phyloP scores from a whole-genome alignment of 53 echinoderm and acorn worm genomes.

The Holothuria leucospilota region DNA sequence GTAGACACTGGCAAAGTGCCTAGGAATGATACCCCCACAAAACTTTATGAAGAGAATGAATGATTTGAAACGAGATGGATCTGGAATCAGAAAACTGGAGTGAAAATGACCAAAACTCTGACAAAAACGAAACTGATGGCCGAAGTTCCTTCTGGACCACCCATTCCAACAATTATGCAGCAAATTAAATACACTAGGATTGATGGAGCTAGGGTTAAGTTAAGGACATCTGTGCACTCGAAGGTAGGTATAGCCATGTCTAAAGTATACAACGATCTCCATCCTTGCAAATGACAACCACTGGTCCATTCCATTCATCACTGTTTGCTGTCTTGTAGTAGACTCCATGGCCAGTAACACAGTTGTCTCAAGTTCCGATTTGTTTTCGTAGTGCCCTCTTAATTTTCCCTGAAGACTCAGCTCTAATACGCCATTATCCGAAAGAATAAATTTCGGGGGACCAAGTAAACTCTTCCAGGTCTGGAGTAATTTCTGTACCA shows the following conservation, averaged over 20 bases:
- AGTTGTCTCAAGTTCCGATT: slow-evolving; percentile 19
- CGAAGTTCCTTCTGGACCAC: neutral
- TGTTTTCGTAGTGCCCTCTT: slow-evolving; percentile 48
- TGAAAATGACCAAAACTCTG: no score
- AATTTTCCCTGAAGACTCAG: slow-evolving; percentile 51
- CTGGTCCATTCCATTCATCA: slow-evolving; percentile 57
- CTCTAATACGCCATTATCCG: slow-evolving; percentile 35
- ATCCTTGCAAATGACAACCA: slow-evolving; percentile 60
- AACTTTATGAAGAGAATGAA: no score
- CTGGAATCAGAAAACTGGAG: no score
- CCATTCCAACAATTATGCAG: neutral
- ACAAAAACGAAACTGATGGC: no score
- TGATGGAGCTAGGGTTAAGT: neutral
- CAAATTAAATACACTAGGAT: neutral
- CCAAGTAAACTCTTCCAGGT: slow-evolving; percentile 61
- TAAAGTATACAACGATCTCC: slow-evolving; percentile 54
- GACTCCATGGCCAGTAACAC: slow-evolving; percentile 28
- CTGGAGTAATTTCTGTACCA: slow-evolving; percentile 46
- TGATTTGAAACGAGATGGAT: no score
- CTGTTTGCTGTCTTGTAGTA: slow-evolving; percentile 58
- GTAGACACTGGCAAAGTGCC: no score
- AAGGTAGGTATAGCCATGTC: slow-evolving; percentile 50
- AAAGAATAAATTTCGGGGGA: slow-evolving; percentile 39
- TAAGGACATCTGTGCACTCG: slow-evolving; percentile 30
- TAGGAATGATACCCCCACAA: no score